Evolutionary conservation across 2,797 vertebrate genomes (phyloP).

Genomic region (Lithobates sylvaticus): DNA sequence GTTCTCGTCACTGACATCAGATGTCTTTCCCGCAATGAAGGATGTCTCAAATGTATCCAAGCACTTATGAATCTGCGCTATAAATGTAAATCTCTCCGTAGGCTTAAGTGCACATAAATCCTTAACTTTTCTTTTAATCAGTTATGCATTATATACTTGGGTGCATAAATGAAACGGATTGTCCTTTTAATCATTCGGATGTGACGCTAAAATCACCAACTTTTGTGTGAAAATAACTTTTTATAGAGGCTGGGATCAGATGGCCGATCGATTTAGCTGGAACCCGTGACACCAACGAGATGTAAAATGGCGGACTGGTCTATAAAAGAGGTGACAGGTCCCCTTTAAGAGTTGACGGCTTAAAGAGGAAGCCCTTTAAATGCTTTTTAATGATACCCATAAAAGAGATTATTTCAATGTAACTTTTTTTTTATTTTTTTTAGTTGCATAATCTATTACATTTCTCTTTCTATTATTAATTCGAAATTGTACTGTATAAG

Average conservation of each 20-base stretch:
- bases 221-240: constrained; percentile 42
- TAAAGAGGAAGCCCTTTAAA: too few species aligned
- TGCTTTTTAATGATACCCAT: too few species aligned
- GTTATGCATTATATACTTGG: constrained; percentile 56
- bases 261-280: neutral
- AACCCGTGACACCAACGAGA: neutral
- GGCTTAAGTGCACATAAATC: constrained; percentile 61
- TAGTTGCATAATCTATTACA: neutral
- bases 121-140: constrained; percentile 60
- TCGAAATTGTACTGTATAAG: too few species aligned
- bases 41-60: constrained; percentile 33
- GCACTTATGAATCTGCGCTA: constrained; percentile 50
- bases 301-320: neutral
- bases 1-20: constrained; percentile 27
- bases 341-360: neutral
- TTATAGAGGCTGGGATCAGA: constrained; percentile 7
- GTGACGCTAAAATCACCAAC: constrained; percentile 49
- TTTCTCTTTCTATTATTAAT: too few species aligned
- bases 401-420: too few species aligned
- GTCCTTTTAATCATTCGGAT: constrained; percentile 47
- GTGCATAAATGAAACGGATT: constrained; percentile 42
- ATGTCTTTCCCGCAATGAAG: constrained; percentile 45
- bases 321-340: neutral
- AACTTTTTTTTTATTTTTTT: neutral
- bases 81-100: constrained; percentile 60